phyloP scores from a whole-genome alignment of 2,113 vertebrate species.

The Podarcis raffonei region DNA sequence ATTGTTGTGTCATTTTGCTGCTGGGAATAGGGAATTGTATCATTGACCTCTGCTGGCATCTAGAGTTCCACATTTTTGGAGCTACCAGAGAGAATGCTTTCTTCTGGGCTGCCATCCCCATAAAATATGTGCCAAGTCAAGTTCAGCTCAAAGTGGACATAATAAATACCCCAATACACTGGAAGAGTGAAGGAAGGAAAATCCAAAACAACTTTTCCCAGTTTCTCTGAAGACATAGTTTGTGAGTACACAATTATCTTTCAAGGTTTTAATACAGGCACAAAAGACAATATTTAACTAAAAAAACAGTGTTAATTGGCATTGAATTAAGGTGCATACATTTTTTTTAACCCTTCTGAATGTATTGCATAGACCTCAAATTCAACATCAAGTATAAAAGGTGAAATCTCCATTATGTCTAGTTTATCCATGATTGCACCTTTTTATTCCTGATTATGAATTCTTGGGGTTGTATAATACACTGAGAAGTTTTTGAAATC shows the following conservation, averaged over 20 bases:
- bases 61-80: neutral
- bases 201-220: neutral
- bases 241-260: neutral
- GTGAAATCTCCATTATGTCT: neutral
- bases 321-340: neutral
- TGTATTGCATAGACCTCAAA: neutral
- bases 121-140: too few species aligned
- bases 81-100: too few species aligned
- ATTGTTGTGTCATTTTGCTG: neutral
- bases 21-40: neutral
- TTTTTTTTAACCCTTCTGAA: neutral
- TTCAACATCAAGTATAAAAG: neutral
- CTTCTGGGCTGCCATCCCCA: too few species aligned
- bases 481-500: neutral
- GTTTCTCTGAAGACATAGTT: neutral
- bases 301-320: neutral
- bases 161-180: too few species aligned
- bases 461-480: neutral
- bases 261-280: neutral
- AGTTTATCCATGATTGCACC: neutral
- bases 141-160: too few species aligned
- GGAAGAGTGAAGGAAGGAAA: too few species aligned
- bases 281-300: neutral
- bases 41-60: neutral
- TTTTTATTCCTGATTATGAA: neutral